These are phyloP conservation scores for Scaptomyza caliginosa DNA, from an alignment of 2,888 invertebrate genomes.

Conservation along the genomic window DNA sequence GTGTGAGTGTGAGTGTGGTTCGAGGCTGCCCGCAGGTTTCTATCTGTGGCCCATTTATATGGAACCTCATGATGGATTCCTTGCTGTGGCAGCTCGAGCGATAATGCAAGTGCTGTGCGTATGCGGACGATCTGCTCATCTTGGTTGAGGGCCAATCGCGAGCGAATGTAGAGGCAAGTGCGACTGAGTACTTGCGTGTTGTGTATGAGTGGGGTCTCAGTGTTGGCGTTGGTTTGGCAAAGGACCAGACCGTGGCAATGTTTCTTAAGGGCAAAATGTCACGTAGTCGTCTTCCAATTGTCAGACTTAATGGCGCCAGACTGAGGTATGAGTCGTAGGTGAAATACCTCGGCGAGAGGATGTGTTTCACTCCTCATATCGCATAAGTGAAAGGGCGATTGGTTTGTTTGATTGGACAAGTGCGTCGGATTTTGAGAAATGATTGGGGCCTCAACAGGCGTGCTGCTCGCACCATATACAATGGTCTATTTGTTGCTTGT, in stretches of 20 bases:
- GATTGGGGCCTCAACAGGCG: conserved; percentile 18
- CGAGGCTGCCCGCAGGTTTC: too few species aligned
- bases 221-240: conserved; percentile 22
- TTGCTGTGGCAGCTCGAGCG: too few species aligned
- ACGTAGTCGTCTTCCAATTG: background rate
- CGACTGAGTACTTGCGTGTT: background rate
- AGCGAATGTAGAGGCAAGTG: background rate
- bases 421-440: conserved; percentile 18
- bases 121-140: conserved; percentile 10
- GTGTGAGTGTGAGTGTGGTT: background rate
- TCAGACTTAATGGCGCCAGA: background rate
- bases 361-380: conserved; percentile 7
- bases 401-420: conserved; percentile 10
- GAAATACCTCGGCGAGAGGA: conserved; percentile 5
- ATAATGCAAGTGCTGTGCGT: conserved; percentile 6
- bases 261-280: conserved; percentile 28
- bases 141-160: conserved; percentile 7
- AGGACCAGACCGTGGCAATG: conserved; percentile 27
- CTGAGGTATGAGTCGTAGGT: conserved; percentile 4
- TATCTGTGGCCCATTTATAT: background rate
- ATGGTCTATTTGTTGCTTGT: conserved; percentile 16
- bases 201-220: conserved; percentile 12
- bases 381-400: conserved; percentile 1
- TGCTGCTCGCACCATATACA: conserved; percentile 5
- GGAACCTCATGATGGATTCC: background rate